phyloP scores from a whole-genome alignment of 37 sponge, comb jelly and placozoan genomes.

The Spongilla lacustris region DNA sequence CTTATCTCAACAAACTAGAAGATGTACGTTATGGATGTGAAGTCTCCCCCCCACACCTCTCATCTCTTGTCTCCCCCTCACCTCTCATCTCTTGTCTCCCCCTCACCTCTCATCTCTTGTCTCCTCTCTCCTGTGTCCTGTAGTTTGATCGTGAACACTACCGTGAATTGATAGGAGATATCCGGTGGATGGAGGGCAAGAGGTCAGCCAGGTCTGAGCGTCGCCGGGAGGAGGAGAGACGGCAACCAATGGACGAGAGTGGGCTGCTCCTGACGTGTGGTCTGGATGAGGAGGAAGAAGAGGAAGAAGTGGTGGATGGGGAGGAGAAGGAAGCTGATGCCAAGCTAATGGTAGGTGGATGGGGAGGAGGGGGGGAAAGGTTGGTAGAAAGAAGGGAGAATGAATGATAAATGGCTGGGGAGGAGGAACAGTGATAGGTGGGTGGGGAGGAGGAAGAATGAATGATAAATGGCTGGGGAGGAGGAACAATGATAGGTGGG shows the following conservation, averaged over 20 bases:
- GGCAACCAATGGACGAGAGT: neutral
- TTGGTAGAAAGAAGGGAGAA: neutral
- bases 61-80: neutral
- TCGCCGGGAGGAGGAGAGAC: neutral
- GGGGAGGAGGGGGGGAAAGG: constrained; percentile 11
- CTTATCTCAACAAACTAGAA: constrained; percentile 74
- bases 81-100: neutral
- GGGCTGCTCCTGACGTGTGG: neutral
- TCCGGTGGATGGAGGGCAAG: constrained; percentile 76
- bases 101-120: neutral
- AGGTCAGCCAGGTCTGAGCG: constrained; percentile 2
- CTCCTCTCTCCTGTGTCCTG: neutral
- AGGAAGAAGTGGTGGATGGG: constrained; percentile 7
- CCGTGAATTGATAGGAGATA: constrained; percentile 51
- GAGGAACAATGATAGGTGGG: too few relatives aligned
- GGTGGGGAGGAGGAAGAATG: neutral
- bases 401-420: too few relatives aligned
- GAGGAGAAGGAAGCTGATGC: constrained; percentile 2
- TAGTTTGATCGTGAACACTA: constrained; percentile 88
- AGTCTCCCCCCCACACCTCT: neutral
- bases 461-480: too few relatives aligned
- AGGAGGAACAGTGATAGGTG: too few relatives aligned
- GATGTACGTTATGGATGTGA: constrained; percentile 38
- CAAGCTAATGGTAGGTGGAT: constrained; percentile 33
- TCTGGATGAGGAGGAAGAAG: neutral